Evolutionary conservation across 2,113 vertebrate species (phyloP).

Genomic region (Poecile atricapillus): DNA sequence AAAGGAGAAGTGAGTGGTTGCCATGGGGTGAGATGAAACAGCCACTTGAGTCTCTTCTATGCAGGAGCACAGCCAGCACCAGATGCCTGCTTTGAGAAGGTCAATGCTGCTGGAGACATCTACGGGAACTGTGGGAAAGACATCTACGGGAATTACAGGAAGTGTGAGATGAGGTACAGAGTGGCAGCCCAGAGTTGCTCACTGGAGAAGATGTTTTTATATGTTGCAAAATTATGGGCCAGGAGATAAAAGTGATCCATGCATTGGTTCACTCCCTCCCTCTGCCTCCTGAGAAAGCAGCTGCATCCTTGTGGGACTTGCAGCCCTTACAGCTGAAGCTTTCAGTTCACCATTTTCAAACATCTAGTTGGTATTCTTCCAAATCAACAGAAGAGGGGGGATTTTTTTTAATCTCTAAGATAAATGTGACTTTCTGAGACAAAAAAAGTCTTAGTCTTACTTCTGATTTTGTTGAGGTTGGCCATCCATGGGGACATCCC

Average conservation of each 20-base stretch:
- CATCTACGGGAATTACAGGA: conserved; percentile 82
- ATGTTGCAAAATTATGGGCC: background rate
- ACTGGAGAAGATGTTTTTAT: background rate
- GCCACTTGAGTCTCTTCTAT: background rate
- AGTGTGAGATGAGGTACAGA: conserved; percentile 82
- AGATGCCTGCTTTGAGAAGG: conserved; percentile 86
- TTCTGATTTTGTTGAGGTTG: background rate
- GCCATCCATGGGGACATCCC: background rate
- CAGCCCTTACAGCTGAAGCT: background rate
- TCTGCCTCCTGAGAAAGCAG: background rate
- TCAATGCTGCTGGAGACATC: conserved; percentile 89
- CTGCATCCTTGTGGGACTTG: background rate
- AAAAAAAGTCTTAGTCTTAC: background rate
- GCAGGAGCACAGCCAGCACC: conserved; percentile 85
- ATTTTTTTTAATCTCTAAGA: background rate
- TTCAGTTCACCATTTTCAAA: background rate
- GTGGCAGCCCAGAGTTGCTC: background rate
- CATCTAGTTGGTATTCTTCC: background rate
- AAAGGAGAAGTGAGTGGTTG: background rate
- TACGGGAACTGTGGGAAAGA: conserved; percentile 97
- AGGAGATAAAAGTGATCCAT: background rate
- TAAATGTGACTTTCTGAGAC: background rate
- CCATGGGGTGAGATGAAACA: background rate
- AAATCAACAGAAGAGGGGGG: background rate
- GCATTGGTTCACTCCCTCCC: background rate